Conservation (phyloP, 2,888 invertebrate species). For the Malachius bipustulatus region DNA sequence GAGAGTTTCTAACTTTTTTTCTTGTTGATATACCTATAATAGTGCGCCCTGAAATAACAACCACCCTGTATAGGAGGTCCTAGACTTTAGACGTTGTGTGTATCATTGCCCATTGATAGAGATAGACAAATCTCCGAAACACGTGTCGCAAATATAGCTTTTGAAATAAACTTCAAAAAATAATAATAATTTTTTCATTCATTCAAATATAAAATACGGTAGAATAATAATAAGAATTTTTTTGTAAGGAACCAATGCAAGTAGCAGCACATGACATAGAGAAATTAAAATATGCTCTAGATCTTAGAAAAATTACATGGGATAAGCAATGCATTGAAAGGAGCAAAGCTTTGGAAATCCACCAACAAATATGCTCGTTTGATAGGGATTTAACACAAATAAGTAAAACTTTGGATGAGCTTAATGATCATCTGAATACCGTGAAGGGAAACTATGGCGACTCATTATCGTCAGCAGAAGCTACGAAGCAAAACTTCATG, state of each 20-base stretch:
- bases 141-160: too few relatives aligned
- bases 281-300: slow-evolving; percentile 50
- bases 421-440: slow-evolving; percentile 49
- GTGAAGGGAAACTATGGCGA: slow-evolving; percentile 60
- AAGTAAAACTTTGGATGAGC: slow-evolving; percentile 55
- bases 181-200: too few relatives aligned
- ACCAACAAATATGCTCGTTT: slow-evolving; percentile 52
- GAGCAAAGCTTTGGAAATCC: slow-evolving; percentile 49
- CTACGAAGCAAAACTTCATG: slow-evolving; percentile 57
- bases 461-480: slow-evolving; percentile 55
- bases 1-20: too few relatives aligned
- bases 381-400: slow-evolving; percentile 58
- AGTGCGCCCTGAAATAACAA: too few relatives aligned
- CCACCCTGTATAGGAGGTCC: too few relatives aligned
- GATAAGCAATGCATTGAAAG: slow-evolving; percentile 49
- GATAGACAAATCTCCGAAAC: too few relatives aligned
- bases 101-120: too few relatives aligned
- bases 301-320: slow-evolving; percentile 49
- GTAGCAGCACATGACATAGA: slow-evolving; percentile 57
- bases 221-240: slow-evolving; percentile 7
- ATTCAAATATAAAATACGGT: too few relatives aligned
- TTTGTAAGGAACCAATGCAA: slow-evolving; percentile 46
- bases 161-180: too few relatives aligned
- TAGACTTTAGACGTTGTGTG: too few relatives aligned
- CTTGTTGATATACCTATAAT: too few relatives aligned